These are phyloP conservation scores for Aphodius granarius DNA, from an alignment of 2,888 invertebrate genomes.

Conservation along the genomic window DNA sequence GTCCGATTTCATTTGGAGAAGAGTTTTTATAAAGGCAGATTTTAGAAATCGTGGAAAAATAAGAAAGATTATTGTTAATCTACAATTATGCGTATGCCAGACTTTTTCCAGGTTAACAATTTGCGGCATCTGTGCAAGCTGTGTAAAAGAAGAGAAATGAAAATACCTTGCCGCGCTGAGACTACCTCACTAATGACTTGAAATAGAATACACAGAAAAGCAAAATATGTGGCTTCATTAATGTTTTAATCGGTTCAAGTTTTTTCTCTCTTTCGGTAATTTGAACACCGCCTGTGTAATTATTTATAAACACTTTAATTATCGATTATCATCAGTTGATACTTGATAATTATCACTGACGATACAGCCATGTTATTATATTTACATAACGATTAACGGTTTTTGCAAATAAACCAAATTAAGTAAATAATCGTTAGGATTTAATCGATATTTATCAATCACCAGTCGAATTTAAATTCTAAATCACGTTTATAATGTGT, in stretches of 20 bases:
- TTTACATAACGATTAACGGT: not conserved
- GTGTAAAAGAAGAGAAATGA: not conserved
- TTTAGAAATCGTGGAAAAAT: not conserved
- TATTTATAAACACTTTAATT: not conserved
- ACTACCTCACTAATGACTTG: not conserved
- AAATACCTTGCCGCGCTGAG: not conserved
- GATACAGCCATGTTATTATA: no score
- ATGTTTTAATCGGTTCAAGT: not conserved
- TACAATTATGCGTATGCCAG: not conserved
- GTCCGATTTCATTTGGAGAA: not conserved
- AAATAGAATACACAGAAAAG: not conserved
- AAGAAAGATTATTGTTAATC: not conserved
- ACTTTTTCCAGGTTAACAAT: not conserved
- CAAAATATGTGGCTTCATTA: not conserved
- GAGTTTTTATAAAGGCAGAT: not conserved
- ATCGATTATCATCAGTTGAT: not conserved
- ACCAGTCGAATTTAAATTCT: no score
- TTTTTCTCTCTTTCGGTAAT: not conserved
- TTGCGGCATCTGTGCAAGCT: not conserved
- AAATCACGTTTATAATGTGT: no score
- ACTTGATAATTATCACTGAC: not conserved
- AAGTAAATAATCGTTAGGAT: not conserved
- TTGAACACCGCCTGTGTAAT: not conserved
- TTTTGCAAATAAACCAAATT: not conserved
- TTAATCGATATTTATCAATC: not conserved